Percentiles rank a stretch among this genome's conserved stretches.
Conservation (phyloP, 1,140 invertebrate species). For the Drosophila kurseongensis region DNA sequence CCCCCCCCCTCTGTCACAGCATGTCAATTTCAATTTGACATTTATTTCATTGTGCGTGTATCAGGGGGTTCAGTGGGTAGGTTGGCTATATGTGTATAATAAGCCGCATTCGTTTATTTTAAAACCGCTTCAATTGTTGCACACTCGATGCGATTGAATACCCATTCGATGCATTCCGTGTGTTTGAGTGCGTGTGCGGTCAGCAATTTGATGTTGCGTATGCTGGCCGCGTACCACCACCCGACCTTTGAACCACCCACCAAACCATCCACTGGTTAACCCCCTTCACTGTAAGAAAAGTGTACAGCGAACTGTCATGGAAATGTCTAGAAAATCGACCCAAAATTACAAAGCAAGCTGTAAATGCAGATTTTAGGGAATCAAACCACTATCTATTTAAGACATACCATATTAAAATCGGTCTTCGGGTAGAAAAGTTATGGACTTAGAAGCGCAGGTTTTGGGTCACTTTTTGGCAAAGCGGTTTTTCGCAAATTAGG, state of each 20-base stretch:
- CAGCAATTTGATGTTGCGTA: constrained; percentile 75
- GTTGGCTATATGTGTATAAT: constrained; percentile 53
- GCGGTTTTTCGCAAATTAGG: no score
- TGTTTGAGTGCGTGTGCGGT: constrained; percentile 43
- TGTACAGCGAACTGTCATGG: no score
- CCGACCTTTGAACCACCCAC: constrained; percentile 1
- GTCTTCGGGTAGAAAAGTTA: no score
- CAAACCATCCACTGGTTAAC: not conserved
- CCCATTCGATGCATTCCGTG: constrained; percentile 24
- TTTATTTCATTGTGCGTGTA: constrained; percentile 66
- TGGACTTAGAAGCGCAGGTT: no score
- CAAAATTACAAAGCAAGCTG: no score
- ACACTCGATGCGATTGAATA: constrained; percentile 71
- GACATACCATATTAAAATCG: no score
- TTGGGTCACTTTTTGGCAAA: no score
- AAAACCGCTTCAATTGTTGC: constrained; percentile 79
- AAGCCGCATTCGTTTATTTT: constrained; percentile 81
- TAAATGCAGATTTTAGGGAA: no score
- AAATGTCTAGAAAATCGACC: no score
- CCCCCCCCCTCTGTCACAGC: constrained; percentile 49
- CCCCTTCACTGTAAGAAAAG: not conserved
- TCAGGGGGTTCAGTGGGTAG: not conserved
- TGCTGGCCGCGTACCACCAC: constrained; percentile 35
- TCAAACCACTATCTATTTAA: no score
- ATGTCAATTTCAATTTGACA: constrained; percentile 79